Evolutionary conservation across 2,113 vertebrate genomes (phyloP), one percentile per base, ranked within the genome.

Genomic region (Zosterops lateralis): DNA sequence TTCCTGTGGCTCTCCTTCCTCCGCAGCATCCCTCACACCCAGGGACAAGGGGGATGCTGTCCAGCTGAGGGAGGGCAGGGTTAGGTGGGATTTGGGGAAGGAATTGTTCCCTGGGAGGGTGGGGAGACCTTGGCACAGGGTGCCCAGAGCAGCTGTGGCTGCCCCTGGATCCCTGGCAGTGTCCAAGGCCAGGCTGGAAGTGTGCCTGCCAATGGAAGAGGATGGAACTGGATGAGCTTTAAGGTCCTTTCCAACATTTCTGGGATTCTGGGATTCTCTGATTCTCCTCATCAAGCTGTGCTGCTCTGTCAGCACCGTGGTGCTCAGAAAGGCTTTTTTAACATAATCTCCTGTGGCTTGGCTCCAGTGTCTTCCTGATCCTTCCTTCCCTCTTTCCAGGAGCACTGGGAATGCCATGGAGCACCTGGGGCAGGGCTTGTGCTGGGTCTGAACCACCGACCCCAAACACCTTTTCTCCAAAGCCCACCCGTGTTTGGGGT

Each of bases 361-460:
- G 15, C 50, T 70, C 50, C 12, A n/a, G 21, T 16, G 32, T 4
- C 14, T 9, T 2, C 7, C 51, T 57, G 42, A 8, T n/a, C 26
- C 31, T 74, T 22, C 38, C 42, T 74, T 58, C 25, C 29, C 62
- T 20, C 32, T 65, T 58, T 42, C 50, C 34, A 51, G n/a, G 6
- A 40, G 32, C 5, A 0, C 0, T 66, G 74, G 70, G 36, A 72
- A 36, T 1, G 6, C 6, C 65, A 9, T 1, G 0, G 22, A 81
- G 79, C 82, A 71, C 72, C 87, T 89, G 65, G 22, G 4, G 0
- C 0, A 0, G 67, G 71, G 26, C 12, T 51, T 5, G 26, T 0
- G 0, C 44, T 53, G 0, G 0, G 0, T 21, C n/a, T 47, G 57
- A 17, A 21, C 9, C 85, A 38, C 10, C 9, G 2, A 15, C 40